A percentile compares a stretch with the other conserved stretches of the same genome.
These are phyloP conservation scores for Pantherophis vulpinus DNA, from an alignment of 2,797 vertebrate genomes.

Conservation along the genomic window DNA sequence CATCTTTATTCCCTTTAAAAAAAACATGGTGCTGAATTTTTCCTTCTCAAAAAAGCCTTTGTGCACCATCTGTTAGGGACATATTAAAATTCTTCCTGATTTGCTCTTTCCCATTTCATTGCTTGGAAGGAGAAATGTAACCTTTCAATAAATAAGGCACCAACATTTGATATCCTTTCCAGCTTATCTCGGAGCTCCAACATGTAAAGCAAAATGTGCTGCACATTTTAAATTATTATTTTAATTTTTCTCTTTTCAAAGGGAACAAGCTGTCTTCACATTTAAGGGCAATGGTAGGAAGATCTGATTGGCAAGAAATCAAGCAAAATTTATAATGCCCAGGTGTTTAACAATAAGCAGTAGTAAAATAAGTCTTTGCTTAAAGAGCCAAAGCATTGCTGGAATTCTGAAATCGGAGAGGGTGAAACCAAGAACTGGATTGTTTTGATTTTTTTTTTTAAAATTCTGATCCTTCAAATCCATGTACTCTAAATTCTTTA, in stretches of 20 bases:
- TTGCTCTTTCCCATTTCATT: background rate
- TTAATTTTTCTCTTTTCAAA: background rate
- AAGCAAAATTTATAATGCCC: background rate
- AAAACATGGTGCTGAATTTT: background rate
- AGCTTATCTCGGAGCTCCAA: background rate
- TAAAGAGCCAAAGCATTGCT: background rate
- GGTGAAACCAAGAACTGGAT: background rate
- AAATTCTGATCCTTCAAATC: background rate
- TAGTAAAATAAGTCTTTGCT: background rate
- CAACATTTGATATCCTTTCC: slow-evolving; percentile 8
- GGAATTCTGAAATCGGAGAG: background rate
- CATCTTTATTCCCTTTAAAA: slow-evolving; percentile 4
- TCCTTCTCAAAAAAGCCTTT: slow-evolving; percentile 3
- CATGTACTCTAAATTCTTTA: background rate
- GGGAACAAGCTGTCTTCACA: background rate
- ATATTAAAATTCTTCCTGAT: slow-evolving; percentile 7
- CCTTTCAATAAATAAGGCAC: background rate
- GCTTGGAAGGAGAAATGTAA: slow-evolving; percentile 15
- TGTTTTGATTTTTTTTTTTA: background rate
- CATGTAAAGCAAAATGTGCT: background rate
- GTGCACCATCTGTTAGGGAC: slow-evolving; percentile 26
- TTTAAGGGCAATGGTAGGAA: background rate
- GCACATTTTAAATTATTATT: background rate
- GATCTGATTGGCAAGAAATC: background rate
- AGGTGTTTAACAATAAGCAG: background rate